Conservation (phyloP, 2,888 invertebrate genomes). For the Microctonus aethiopoides region DNA sequence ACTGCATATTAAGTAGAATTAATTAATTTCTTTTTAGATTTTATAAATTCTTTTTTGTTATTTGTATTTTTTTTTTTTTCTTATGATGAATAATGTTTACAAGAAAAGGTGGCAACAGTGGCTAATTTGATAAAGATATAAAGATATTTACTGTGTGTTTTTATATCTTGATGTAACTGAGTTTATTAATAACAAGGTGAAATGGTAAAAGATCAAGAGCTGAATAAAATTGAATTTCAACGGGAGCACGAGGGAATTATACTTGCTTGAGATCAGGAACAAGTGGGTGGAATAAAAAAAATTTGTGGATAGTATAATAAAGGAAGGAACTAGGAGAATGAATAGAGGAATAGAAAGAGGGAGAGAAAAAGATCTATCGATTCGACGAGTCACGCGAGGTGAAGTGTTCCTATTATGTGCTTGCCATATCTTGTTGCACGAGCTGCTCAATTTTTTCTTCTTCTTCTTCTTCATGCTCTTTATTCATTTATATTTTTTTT, state of each 20-base stretch:
- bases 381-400: constrained; percentile 36
- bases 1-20: not conserved
- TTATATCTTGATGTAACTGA: not conserved
- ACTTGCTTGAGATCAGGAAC: not conserved
- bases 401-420: constrained; percentile 28
- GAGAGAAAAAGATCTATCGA: constrained; percentile 29
- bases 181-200: not conserved
- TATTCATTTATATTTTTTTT: constrained; percentile 1
- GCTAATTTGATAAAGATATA: not conserved
- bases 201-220: not conserved
- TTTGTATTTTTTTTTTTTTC: not conserved
- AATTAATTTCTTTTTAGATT: not conserved
- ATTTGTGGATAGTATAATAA: too few species aligned
- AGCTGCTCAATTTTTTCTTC: constrained; percentile 20
- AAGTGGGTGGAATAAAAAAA: not conserved
- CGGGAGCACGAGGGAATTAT: not conserved
- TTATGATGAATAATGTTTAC: not conserved
- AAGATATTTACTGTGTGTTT: not conserved
- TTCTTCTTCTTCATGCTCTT: not conserved
- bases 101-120: not conserved
- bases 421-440: constrained; percentile 28
- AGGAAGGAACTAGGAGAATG: too few species aligned
- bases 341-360: not conserved
- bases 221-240: constrained; percentile 3
- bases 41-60: not conserved